A percentile compares a stretch with the other conserved stretches of the same genome.
These are phyloP conservation scores for Gadopsis bispinosus DNA, from an alignment of 2,797 vertebrate genomes.

Conservation along the genomic window DNA sequence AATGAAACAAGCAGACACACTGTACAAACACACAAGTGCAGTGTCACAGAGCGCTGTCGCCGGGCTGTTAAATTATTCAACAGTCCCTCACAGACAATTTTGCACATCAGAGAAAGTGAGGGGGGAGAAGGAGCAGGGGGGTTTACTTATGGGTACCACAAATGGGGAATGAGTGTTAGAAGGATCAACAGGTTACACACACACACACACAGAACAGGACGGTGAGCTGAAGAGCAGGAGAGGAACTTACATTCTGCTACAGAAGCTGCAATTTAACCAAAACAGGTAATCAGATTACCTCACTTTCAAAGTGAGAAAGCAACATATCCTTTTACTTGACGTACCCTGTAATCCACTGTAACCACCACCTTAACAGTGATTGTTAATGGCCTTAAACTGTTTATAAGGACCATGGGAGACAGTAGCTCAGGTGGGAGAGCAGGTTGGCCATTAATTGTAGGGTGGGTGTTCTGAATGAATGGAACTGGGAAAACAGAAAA, in stretches of 20 bases:
- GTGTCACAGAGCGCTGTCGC: slow-evolving; percentile 53
- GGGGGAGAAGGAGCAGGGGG: slow-evolving; percentile 25
- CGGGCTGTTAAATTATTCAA: slow-evolving; percentile 68
- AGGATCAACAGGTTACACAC: slow-evolving; percentile 56
- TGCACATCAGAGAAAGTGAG: slow-evolving; percentile 68
- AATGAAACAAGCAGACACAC: slow-evolving; percentile 51
- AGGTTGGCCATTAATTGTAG: not conserved
- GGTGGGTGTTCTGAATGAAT: not conserved
- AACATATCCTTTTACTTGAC: not conserved
- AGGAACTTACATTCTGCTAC: not conserved
- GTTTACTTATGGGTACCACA: slow-evolving; percentile 20
- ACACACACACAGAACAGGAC: not conserved
- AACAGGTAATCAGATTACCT: slow-evolving; percentile 18
- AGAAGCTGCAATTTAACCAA: slow-evolving; percentile 14
- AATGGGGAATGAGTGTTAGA: slow-evolving; percentile 16
- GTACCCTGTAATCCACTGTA: not conserved
- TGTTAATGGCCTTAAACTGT: not conserved
- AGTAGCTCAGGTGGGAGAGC: not conserved
- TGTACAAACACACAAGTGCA: too few species aligned
- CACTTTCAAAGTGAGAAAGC: not conserved
- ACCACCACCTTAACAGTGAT: slow-evolving; percentile 1
- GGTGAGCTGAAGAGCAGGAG: not conserved
- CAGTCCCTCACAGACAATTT: slow-evolving; percentile 63
- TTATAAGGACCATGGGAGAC: not conserved
- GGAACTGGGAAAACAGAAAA: not conserved